These are phyloP conservation scores for Cecidostiba fungosa DNA, from an alignment of 2,888 invertebrate genomes.

Conservation along the genomic window DNA sequence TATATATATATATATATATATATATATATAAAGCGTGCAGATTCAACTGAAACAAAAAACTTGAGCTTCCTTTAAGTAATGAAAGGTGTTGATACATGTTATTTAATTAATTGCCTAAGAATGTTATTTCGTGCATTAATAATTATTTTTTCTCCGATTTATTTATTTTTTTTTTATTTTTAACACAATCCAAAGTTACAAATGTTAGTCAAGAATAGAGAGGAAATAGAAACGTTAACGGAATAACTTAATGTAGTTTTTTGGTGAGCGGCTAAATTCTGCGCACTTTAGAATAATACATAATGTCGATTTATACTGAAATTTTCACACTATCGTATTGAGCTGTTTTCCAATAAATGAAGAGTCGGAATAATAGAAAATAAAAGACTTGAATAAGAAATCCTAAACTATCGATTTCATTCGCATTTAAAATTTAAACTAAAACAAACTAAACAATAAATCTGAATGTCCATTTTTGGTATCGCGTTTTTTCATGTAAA, in stretches of 20 bases:
- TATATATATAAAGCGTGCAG: constrained; percentile 49
- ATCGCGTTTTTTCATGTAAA: constrained; percentile 53
- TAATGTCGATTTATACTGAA: constrained; percentile 52
- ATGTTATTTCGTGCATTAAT: constrained; percentile 31
- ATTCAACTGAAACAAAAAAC: constrained; percentile 56
- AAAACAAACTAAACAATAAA: constrained; percentile 43
- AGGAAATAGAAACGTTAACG: constrained; percentile 7
- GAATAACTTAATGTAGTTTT: constrained; percentile 47
- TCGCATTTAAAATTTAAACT: constrained; percentile 54
- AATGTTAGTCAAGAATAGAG: constrained; percentile 50
- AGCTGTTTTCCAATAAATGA: constrained; percentile 51
- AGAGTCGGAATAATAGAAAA: constrained; percentile 49
- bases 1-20: too few relatives aligned
- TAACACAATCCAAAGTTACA: constrained; percentile 29
- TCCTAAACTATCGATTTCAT: constrained; percentile 49
- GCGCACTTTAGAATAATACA: constrained; percentile 48
- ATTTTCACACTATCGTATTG: constrained; percentile 56
- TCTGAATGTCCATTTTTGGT: constrained; percentile 60
- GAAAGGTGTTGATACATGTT: constrained; percentile 28
- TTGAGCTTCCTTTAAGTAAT: constrained; percentile 57
- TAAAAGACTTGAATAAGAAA: constrained; percentile 58
- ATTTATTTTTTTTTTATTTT: constrained; percentile 17
- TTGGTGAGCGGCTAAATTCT: constrained; percentile 45
- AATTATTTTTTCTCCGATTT: constrained; percentile 11
- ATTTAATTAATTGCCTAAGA: constrained; percentile 24